Evolutionary conservation across 2,797 vertebrate genomes (phyloP), one percentile per base, ranked within the genome.

Genomic region (Acanthornis magna): DNA sequence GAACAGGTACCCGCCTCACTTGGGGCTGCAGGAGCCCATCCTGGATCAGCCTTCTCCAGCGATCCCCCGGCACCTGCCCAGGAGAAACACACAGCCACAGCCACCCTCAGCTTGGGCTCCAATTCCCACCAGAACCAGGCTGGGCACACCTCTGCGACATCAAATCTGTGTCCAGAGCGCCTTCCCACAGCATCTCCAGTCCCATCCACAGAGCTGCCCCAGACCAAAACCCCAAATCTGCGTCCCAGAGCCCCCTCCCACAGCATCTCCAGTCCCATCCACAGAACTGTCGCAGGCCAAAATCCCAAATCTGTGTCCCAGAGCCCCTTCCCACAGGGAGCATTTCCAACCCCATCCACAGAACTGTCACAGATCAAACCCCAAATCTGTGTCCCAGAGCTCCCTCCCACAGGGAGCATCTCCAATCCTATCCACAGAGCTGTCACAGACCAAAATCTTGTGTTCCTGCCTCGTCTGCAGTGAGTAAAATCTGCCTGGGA

Each of bases 1-100:
- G 91, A 97, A 95, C 70, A 98, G 94, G 67, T 97, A 98, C 30
- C 30, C 97, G 90, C 75, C 97, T 96, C 82, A 98, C 97, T 68
- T 96, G 94, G 8, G 98, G 98, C 51, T 97, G 96, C 92, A 98
- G 84, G 5, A 98, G 73, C 1, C 96, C 96, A 3, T 94, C 96
- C 89, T 97, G 97, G 5, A 98, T 89, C 81, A 97, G 75, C 68
- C 80, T 97, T 10, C 88, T 81, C 81, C 98, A 98, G 7, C 93
- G 91, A 16, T 93, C 97, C 0, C 6, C 32, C 0, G 97, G 95
- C 62, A 98, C 89, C 98, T 98, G 96, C 57, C 38, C 26, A 4
- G 63, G 47, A 65, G 13, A 60, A 40, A 60, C 36, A 90, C 19
- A 22, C 12, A 53, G 5, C 7, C 32, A 7, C 4, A 17, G 22